Base-by-base conservation (phyloP, 1,140 invertebrate genomes). In the Phymorhynchus buccinoides region DNA sequence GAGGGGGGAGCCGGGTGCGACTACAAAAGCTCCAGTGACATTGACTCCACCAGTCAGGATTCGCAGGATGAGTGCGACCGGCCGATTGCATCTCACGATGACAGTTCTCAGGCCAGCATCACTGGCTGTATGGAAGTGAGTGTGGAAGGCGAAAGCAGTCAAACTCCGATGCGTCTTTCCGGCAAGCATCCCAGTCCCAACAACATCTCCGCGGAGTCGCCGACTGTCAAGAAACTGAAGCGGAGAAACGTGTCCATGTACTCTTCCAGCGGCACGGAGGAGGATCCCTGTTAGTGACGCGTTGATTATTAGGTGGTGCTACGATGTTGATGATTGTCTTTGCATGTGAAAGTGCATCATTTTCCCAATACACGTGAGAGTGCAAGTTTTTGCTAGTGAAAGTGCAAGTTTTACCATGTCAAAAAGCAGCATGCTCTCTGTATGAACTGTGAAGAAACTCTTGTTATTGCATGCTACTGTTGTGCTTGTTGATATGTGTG, bases 241-340 rank as follows among this genome's bases (percentile, higher is more conserved):
- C 79, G 88, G 30, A 80, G 88, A 62, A 89, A 89, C 41, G 81
- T 85, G 16, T 86, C 88, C 22, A 30, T 89, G 37, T 89, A 89
- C 75, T 42, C 80, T 16, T 35, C 75, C n/a, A 75, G 68, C 35
- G 56, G n/a, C 12, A 44, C 48, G 14, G 71, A 84, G 32, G 78
- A 78, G 35, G 66, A 84, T 0, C 52, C 68, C 39, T 66, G 82
- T 37, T 84, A 82, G 41, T 73, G 9, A n/a, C n/a, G n/a, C n/a
- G n/a, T n/a, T n/a, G n/a, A n/a, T n/a, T n/a, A n/a, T n/a, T n/a
- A n/a, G n/a, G n/a, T n/a, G n/a, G n/a, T n/a, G n/a, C n/a, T n/a
- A n/a, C n/a, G n/a, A n/a, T n/a, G n/a, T n/a, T n/a, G n/a, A n/a
- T n/a, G n/a, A n/a, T n/a, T n/a, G n/a, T n/a, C n/a, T n/a, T n/a